Percentiles rank a stretch among this genome's conserved stretches.
phyloP scores from a whole-genome alignment of 92 coral and sea anemone species.

The Paramuricea clavata region DNA sequence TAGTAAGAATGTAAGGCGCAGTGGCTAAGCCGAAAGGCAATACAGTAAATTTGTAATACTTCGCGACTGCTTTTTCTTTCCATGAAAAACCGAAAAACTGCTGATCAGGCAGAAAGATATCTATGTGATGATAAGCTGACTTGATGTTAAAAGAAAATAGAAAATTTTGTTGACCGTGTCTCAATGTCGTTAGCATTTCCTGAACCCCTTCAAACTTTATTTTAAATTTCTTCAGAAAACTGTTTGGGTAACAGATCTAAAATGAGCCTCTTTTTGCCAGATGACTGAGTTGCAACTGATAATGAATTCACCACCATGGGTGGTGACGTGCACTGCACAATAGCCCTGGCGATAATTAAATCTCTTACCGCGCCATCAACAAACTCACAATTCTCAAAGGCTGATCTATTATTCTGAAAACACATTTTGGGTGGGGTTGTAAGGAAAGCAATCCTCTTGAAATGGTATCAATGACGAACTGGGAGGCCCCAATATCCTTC shows the following conservation, averaged over 20 bases:
- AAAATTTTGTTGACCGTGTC: conserved; percentile 36
- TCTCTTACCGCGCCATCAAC: conserved; percentile 56
- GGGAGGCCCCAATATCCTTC: conserved; percentile 57
- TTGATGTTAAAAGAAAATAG: conserved; percentile 66
- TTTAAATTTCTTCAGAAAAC: conserved; percentile 48
- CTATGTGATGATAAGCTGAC: conserved; percentile 62
- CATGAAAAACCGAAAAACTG: conserved; percentile 60
- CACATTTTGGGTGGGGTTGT: conserved; percentile 48
- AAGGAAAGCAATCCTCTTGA: conserved; percentile 62
- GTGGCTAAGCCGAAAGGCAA: conserved; percentile 60
- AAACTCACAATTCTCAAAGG: conserved; percentile 45
- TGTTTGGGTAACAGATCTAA: conserved; percentile 55
- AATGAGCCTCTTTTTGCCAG: conserved; percentile 67
- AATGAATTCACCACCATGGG: conserved; percentile 64
- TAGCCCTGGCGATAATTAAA: conserved; percentile 46
- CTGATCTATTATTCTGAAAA: conserved; percentile 62
- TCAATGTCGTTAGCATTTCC: conserved; percentile 27
- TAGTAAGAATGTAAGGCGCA: conserved; percentile 58
- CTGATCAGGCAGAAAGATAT: conserved; percentile 62
- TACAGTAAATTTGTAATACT: conserved; percentile 51
- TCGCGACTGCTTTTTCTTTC: conserved; percentile 12
- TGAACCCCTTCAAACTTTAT: conserved; percentile 71
- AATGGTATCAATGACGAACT: conserved; percentile 53
- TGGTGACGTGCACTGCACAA: conserved; percentile 46
- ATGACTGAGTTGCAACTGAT: conserved; percentile 65